A percentile compares a stretch with the other conserved stretches of the same genome.
phyloP scores from a whole-genome alignment of 2,113 vertebrate genomes.

The Dasyprocta punctata region DNA sequence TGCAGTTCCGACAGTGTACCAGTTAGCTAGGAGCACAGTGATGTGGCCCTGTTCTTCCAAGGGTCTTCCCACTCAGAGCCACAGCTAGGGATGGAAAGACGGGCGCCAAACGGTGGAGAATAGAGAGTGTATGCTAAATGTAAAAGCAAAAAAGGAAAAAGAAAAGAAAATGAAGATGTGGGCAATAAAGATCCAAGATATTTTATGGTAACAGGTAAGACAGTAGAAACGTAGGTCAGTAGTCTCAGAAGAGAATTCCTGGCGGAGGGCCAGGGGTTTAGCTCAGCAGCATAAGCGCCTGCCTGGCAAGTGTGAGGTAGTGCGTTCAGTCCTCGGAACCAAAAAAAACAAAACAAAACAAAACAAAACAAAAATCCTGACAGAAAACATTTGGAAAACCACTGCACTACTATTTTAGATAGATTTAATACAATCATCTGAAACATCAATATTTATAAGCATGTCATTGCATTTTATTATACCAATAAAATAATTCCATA shows the following conservation, averaged over 20 bases:
- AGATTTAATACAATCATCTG: not conserved
- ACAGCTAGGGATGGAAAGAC: not conserved
- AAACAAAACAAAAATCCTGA: too few relatives aligned
- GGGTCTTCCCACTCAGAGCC: not conserved
- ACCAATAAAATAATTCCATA: not conserved
- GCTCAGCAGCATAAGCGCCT: too few relatives aligned
- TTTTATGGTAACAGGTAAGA: constrained; percentile 23
- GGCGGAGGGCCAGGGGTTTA: too few relatives aligned
- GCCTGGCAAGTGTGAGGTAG: too few relatives aligned
- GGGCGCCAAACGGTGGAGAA: not conserved
- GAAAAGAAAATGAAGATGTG: not conserved
- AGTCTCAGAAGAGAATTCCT: constrained; percentile 30
- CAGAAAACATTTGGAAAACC: constrained; percentile 22
- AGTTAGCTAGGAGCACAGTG: not conserved
- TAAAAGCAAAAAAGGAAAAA: not conserved
- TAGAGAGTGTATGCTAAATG: not conserved
- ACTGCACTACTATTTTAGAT: constrained; percentile 27
- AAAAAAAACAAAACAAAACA: too few relatives aligned
- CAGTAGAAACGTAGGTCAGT: not conserved
- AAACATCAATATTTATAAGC: not conserved
- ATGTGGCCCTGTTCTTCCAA: not conserved
- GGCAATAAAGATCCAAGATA: not conserved
- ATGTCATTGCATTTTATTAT: constrained; percentile 27
- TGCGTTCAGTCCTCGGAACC: too few relatives aligned
- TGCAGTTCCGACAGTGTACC: not conserved